Evolutionary conservation across 2,797 vertebrate genomes (phyloP), one percentile per base, ranked within the genome.

Genomic region (Anableps anableps): DNA sequence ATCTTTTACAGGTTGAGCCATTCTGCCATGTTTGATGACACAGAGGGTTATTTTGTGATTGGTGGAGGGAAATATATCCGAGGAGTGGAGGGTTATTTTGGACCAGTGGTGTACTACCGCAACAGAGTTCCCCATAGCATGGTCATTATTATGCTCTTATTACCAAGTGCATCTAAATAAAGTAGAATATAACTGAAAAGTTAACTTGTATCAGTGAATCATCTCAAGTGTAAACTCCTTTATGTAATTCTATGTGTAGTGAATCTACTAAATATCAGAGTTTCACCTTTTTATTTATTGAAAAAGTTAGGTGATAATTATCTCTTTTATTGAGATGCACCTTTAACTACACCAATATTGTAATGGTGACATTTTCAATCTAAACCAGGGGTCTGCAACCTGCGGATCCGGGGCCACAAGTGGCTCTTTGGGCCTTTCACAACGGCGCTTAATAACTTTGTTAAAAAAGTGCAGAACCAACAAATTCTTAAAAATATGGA

Each of bases 61-160:
- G 95, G 95, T 78, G 96, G 96, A 83, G 94, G 95, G 11, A 92
- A 91, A 79, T 96, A 88, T 51, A 47, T 92, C 5, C 72, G 0
- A 41, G 95, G 96, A 19, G 77, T 95, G 26, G 91, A 95, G 71
- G 96, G 96, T 26, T 97, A 94, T 90, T 96, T 89, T 83, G 96
- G 96, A 34, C 95, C 96, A 0, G 16, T 93, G 48, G 83, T 93
- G 41, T 96, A 94, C 83, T 88, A 94, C 85, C 94, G 96, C 72
- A 95, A 94, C 90, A 92, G 79, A 84, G 77, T 89, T 26, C 74
- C 85, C 31, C 10, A 77, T 19, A 85, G 76, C 31, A 72, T 31
- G 95, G 96, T 97, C 93, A 82, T 9, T 29, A 47, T 14, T 29
- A 47, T 14, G 2, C 23, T 43, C 38, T 29, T n/a, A 45, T 55